Evolutionary conservation across 2,888 invertebrate genomes (phyloP), one percentile per base, ranked within the genome.

Genomic region (Horisme vitalbata): DNA sequence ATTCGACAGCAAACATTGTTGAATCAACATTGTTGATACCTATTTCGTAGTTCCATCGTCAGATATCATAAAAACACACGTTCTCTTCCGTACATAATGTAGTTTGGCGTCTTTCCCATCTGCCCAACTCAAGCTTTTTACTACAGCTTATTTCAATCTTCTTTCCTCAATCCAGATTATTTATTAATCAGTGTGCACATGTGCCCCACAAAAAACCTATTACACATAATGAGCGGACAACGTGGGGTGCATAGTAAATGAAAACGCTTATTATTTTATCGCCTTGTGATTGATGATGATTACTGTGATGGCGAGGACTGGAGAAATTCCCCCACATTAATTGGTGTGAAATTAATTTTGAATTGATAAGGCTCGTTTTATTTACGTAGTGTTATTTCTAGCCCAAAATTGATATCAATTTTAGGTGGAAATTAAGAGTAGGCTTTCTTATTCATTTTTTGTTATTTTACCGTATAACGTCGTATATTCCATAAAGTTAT

Each of bases 181-280:
- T 44, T 51, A 51, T 46, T 43, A 41, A 51, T 38, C 34, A 46
- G 34, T 34, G 41, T 38, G 50, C 82, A 79, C 79, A 81, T 83
- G 81, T 75, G 80, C 65, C 75, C 68, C 49, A 73, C 71, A 81
- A 78, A 79, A 76, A 78, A 71, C 65, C 71, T 72, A 77, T 80
- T 76, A 76, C 68, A 62, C 66, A 61, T 76, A 73, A 75, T 74
- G 68, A 75, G 68, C 43, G 47, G 45, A 27, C 59, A 64, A 66
- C 64, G 66, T 58, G 75, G 84, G 85, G 84, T 83, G 84, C 77
- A 85, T 84, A 81, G 65, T 74, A 71, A 82, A 79, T 79, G 78
- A 71, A 77, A 77, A 75, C 68, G 65, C 65, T 79, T 77, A 79
- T 79, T 79, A 81, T 83, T 79, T 81, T 80, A 83, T 80, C 80